phyloP scores from a whole-genome alignment of 92 coral and sea anemone species.

The Porites divaricata region DNA sequence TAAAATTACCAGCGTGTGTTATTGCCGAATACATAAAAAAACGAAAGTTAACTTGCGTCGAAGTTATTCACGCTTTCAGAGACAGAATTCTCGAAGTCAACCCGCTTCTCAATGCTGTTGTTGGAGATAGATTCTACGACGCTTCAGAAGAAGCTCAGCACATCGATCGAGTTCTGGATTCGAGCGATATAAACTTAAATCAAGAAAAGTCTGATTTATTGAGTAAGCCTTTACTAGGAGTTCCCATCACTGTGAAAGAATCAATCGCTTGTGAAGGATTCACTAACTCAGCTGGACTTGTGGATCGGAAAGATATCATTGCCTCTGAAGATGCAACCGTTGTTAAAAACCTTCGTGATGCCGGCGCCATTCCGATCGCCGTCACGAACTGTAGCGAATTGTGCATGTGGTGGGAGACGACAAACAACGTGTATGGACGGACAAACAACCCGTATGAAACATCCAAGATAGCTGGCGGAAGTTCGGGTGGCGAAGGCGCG shows the following conservation, averaged over 20 bases:
- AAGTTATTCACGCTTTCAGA: slow-evolving; percentile 54
- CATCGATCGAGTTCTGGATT: slow-evolving; percentile 69
- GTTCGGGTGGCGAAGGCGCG: slow-evolving; percentile 88
- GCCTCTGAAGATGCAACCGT: slow-evolving; percentile 69
- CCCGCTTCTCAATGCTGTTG: slow-evolving; percentile 75
- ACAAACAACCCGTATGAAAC: slow-evolving; percentile 84
- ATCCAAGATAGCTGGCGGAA: slow-evolving; percentile 82
- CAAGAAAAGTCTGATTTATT: slow-evolving; percentile 57
- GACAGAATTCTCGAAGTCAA: slow-evolving; percentile 76
- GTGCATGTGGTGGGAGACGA: slow-evolving; percentile 95
- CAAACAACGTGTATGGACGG: slow-evolving; percentile 79
- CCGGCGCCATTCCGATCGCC: slow-evolving; percentile 86
- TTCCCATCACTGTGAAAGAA: slow-evolving; percentile 82
- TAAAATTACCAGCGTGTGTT: slow-evolving; percentile 55
- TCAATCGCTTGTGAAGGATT: slow-evolving; percentile 76
- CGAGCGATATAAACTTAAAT: slow-evolving; percentile 1
- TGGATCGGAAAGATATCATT: slow-evolving; percentile 69
- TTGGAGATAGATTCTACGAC: slow-evolving; percentile 72
- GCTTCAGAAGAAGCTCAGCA: slow-evolving; percentile 74
- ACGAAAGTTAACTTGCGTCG: slow-evolving; percentile 56
- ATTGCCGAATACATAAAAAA: slow-evolving; percentile 61
- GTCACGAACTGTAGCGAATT: slow-evolving; percentile 92
- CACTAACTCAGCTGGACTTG: slow-evolving; percentile 79
- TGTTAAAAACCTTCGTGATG: slow-evolving; percentile 70
- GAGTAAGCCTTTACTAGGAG: slow-evolving; percentile 73